Percentiles rank a stretch among this genome's conserved stretches.
Evolutionary conservation across 2,797 vertebrate genomes (phyloP).

Genomic region (Molossus molossus): DNA sequence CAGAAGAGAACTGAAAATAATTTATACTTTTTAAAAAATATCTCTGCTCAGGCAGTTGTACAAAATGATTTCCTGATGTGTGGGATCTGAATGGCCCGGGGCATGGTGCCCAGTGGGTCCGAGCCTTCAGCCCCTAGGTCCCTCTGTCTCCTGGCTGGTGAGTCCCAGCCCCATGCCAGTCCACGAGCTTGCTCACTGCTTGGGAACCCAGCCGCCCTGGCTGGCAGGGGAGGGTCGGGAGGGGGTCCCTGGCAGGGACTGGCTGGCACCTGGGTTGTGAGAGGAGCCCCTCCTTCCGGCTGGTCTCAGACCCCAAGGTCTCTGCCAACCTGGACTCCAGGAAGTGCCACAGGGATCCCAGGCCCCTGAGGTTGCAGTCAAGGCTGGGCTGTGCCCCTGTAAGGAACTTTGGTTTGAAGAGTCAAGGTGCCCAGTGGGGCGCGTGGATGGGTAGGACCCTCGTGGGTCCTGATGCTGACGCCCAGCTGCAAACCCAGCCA

Average conservation of each 20-base stretch:
- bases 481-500: conserved; percentile 14
- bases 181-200: neutral
- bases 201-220: neutral
- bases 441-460: neutral
- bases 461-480: neutral
- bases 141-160: conserved; percentile 13
- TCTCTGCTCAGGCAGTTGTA: conserved; percentile 84
- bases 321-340: conserved; percentile 49
- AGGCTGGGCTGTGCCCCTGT: conserved; percentile 83
- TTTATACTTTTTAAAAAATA: conserved; percentile 80
- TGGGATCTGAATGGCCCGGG: conserved; percentile 57
- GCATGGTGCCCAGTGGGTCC: neutral
- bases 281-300: conserved; percentile 9
- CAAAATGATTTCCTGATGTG: conserved; percentile 83
- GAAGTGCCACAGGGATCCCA: conserved; percentile 63
- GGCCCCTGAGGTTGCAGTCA: conserved; percentile 72
- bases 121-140: neutral
- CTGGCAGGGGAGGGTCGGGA: neutral
- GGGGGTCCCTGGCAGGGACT: neutral
- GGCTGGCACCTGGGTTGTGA: conserved; percentile 48
- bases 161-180: neutral
- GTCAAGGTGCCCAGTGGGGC: conserved; percentile 74
- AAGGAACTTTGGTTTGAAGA: conserved; percentile 89
- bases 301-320: neutral
- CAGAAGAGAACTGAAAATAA: conserved; percentile 82